Conservation (phyloP, 2,888 invertebrate genomes). For the Lamellibrachia columna region DNA sequence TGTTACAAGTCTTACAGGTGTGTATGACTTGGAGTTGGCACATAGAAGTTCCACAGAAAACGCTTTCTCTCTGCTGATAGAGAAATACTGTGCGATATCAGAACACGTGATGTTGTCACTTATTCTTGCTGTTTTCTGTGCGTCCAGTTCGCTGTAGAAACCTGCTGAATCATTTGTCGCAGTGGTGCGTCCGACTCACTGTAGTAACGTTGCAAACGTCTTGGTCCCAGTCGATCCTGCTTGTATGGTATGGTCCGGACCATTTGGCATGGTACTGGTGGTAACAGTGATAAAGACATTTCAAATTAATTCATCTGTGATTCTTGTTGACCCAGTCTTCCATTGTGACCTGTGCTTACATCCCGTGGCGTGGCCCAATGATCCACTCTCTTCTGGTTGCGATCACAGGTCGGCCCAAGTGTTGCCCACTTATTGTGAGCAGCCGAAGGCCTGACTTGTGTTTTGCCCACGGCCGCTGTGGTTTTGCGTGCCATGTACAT, state of each 20-base stretch:
- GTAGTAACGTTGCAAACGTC: background rate
- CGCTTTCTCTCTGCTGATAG: no score
- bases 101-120: no score
- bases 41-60: no score
- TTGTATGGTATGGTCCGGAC: background rate
- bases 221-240: background rate
- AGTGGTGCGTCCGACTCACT: background rate
- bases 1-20: no score
- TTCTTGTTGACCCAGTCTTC: background rate
- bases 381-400: background rate
- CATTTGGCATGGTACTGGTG: background rate
- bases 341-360: background rate
- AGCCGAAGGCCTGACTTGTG: background rate
- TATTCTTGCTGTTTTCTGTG: background rate
- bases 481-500: background rate
- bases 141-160: background rate
- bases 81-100: no score
- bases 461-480: background rate
- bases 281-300: background rate
- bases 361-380: background rate
- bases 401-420: background rate
- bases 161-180: background rate
- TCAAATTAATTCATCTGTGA: background rate
- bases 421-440: background rate
- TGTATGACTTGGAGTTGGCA: no score